Evolutionary conservation across 2,113 vertebrate genomes (phyloP).

Genomic region (Dendrocopos noguchii): DNA sequence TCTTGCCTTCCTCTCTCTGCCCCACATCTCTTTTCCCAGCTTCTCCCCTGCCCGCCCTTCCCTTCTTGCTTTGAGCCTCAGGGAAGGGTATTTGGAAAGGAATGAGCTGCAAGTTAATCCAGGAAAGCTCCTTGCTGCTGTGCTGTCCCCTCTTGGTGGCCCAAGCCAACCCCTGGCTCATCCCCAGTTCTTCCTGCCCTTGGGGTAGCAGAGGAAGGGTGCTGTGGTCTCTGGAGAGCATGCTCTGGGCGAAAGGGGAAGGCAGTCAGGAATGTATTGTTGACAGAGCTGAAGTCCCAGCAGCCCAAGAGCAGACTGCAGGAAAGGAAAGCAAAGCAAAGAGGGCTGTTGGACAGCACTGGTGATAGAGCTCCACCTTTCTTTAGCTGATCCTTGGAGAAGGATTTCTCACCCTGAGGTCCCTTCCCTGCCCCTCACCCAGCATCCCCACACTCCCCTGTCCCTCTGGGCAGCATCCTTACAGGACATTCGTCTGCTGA

Average conservation of each 20-base stretch:
- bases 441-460: rapidly evolving
- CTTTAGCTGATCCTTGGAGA: not conserved
- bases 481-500: rapidly evolving
- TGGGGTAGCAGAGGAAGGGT: rapidly evolving
- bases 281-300: not conserved
- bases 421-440: not conserved
- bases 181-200: not conserved
- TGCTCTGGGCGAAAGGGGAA: not conserved
- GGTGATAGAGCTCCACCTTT: rapidly evolving
- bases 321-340: not conserved
- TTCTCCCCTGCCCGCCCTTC: not conserved
- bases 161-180: not conserved
- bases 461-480: not conserved
- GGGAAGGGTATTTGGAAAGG: not conserved
- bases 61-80: not conserved
- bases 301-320: not conserved
- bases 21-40: not conserved
- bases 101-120: not conserved
- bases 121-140: not conserved
- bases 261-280: not conserved
- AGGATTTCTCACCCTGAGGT: rapidly evolving
- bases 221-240: not conserved
- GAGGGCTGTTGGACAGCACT: too few relatives aligned
- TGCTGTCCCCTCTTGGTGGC: not conserved
- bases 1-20: not conserved